These are phyloP conservation scores for Diphyllodes magnificus DNA, from an alignment of 2,113 vertebrate genomes.

Conservation along the genomic window DNA sequence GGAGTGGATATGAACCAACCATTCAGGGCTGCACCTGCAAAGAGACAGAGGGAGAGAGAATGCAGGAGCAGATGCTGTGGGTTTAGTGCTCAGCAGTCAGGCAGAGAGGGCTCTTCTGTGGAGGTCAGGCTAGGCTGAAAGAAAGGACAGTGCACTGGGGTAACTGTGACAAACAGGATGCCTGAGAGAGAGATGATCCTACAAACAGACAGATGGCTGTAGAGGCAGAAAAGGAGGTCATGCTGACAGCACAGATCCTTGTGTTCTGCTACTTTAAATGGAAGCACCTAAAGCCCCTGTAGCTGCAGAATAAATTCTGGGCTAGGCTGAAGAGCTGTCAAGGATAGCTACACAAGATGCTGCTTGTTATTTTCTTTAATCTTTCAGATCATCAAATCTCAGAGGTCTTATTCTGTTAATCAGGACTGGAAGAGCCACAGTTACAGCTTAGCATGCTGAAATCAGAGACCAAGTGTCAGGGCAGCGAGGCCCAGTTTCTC, in stretches of 20 bases:
- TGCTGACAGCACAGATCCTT: not conserved
- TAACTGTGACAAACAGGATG: not conserved
- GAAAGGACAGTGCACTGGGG: not conserved
- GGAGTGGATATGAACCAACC: not conserved
- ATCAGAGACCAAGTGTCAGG: not conserved
- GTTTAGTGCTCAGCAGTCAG: not conserved
- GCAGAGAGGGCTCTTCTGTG: not conserved
- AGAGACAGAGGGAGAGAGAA: not conserved
- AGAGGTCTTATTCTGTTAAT: not conserved
- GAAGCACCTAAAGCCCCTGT: not conserved
- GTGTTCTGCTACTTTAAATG: not conserved
- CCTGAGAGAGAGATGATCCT: not conserved
- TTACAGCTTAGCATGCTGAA: not conserved
- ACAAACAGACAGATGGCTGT: not conserved
- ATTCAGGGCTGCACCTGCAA: not conserved
- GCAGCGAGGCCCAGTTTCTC: not conserved
- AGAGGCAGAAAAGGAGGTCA: conserved; percentile 12
- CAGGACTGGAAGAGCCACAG: not conserved
- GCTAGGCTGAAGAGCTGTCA: not conserved
- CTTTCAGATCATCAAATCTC: not conserved
- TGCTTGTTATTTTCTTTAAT: not conserved
- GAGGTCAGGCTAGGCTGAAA: not conserved
- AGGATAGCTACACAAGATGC: not conserved
- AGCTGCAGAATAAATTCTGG: not conserved
- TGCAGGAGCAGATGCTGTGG: not conserved